phyloP scores from a whole-genome alignment of 2,888 invertebrate genomes.

The Hydrotaea diabolus region DNA sequence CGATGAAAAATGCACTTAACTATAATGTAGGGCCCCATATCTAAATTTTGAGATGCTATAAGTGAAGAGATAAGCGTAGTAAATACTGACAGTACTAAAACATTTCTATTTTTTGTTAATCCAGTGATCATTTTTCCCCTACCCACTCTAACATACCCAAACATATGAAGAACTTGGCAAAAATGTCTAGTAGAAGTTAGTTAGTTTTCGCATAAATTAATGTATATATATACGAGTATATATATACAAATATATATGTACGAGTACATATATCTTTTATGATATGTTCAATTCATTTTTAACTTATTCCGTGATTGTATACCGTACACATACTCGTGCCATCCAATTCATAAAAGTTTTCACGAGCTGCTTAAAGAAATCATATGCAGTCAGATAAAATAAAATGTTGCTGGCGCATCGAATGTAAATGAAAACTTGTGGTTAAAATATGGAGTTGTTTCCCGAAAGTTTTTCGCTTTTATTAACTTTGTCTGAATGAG shows the following conservation, averaged over 20 bases:
- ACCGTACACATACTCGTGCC: not conserved
- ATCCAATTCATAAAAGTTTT: slow-evolving; percentile 4
- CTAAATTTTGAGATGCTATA: no score
- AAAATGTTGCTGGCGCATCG: not conserved
- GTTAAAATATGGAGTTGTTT: slow-evolving; percentile 15
- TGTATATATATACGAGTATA: not conserved
- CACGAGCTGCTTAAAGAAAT: slow-evolving; percentile 6
- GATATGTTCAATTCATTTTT: slow-evolving; percentile 17
- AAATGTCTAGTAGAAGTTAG: not conserved
- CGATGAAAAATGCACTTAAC: no score
- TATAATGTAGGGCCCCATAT: no score
- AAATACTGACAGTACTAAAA: no score
- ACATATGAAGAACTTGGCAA: not conserved
- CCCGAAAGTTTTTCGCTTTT: slow-evolving; percentile 18
- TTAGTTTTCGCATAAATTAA: slow-evolving; percentile 2
- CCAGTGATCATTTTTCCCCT: no score
- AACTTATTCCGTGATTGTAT: not conserved
- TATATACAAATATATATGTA: no score
- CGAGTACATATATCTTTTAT: no score
- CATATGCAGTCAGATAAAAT: slow-evolving; percentile 19
- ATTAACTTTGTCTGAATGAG: slow-evolving; percentile 27
- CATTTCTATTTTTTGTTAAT: no score
- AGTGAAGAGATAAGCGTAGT: no score
- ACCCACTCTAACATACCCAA: no score
- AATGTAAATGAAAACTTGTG: slow-evolving; percentile 25